Conservation (phyloP, 2,888 invertebrate species). For the Macrophya annulata region DNA sequence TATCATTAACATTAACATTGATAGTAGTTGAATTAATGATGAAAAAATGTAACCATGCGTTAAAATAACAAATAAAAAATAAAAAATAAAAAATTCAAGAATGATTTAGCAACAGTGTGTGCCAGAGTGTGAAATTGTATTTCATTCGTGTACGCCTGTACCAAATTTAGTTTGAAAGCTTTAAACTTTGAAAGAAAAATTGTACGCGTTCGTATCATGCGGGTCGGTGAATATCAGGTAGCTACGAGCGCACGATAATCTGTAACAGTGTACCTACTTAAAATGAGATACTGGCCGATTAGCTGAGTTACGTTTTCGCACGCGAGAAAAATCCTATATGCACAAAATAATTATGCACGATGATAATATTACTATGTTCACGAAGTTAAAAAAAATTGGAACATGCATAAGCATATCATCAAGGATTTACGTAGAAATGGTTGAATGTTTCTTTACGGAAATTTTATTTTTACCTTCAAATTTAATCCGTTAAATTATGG, state of each 20-base stretch:
- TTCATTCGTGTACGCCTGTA: background rate
- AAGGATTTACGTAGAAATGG: background rate
- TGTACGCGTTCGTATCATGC: slow-evolving; percentile 33
- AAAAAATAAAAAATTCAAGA: background rate
- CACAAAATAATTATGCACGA: background rate
- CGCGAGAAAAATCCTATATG: slow-evolving; percentile 2
- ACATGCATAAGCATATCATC: background rate
- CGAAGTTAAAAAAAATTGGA: background rate
- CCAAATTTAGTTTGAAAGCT: slow-evolving; percentile 19
- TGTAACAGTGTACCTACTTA: slow-evolving; percentile 32
- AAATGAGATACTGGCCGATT: slow-evolving; percentile 49
- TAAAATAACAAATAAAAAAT: background rate
- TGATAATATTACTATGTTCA: slow-evolving; percentile 1
- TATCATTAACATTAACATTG: background rate
- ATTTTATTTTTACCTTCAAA: background rate
- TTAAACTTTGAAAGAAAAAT: slow-evolving; percentile 33
- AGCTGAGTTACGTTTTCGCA: slow-evolving; percentile 27
- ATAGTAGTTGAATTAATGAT: background rate
- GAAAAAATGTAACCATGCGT: background rate
- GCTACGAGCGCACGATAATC: slow-evolving; percentile 35
- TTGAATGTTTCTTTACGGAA: background rate
- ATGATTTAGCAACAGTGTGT: background rate
- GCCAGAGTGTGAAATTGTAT: slow-evolving; percentile 16
- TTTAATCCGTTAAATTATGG: background rate
- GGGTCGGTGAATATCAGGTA: slow-evolving; percentile 33